Conservation (phyloP, 2,888 invertebrate species). For the Metacarcinus magister region DNA sequence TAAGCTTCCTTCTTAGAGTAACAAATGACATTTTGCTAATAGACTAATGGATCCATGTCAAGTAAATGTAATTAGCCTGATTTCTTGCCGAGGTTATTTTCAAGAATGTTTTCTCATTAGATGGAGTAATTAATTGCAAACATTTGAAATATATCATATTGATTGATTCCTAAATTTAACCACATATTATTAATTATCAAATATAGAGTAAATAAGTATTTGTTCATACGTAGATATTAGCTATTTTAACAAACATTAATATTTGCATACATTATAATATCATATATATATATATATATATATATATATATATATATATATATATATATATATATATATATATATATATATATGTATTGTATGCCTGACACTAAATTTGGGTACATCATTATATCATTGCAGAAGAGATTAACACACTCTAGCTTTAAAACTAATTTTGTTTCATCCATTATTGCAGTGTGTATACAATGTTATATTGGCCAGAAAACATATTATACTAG, state of each 20-base stretch:
- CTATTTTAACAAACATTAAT: no score
- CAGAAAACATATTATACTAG: neutral
- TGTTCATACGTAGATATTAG: neutral
- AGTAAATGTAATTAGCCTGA: neutral
- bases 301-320: no score
- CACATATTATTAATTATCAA: neutral
- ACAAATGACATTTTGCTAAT: no score
- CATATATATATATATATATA: no score
- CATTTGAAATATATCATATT: neutral
- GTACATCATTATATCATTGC: neutral
- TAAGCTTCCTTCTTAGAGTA: no score
- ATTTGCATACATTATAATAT: no score
- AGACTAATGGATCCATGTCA: neutral
- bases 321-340: no score
- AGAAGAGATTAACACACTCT: neutral
- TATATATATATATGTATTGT: no score
- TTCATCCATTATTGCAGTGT: slow-evolving; percentile 3
- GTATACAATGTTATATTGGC: slow-evolving; percentile 42
- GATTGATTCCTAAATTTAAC: neutral
- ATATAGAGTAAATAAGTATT: neutral
- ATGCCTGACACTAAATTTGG: neutral
- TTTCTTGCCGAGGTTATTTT: neutral
- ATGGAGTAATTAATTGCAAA: neutral
- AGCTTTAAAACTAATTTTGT: neutral
- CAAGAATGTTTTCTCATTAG: neutral